Evolutionary conservation across 2,888 invertebrate species (phyloP).

Genomic region (Heteromurus nitidus): DNA sequence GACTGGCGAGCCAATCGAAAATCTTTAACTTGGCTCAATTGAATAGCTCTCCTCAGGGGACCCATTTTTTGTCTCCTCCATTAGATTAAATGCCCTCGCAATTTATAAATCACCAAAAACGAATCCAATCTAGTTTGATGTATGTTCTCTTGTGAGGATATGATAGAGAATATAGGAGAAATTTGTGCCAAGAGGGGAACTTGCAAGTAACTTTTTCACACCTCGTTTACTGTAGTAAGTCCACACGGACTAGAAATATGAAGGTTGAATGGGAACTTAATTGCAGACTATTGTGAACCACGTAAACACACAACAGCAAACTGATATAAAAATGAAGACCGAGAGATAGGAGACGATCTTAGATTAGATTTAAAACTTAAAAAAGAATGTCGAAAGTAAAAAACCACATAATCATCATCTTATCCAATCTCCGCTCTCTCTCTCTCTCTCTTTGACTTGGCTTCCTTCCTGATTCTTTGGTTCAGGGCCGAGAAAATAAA

Average conservation of each 20-base stretch:
- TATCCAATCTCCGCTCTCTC: constrained; percentile 56
- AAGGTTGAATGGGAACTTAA: constrained; percentile 72
- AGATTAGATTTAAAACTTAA: constrained; percentile 73
- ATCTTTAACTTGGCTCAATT: constrained; percentile 7
- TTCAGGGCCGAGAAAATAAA: constrained; percentile 21
- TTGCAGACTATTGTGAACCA: constrained; percentile 72
- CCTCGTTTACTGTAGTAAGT: constrained; percentile 9
- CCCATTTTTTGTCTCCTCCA: constrained; percentile 42
- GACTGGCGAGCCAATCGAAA: constrained; percentile 28
- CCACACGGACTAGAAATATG: constrained; percentile 52
- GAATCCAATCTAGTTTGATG: no score
- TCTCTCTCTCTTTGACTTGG: constrained; percentile 21
- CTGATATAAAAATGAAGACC: neutral
- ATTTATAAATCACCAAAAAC: constrained; percentile 66
- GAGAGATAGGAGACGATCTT: neutral
- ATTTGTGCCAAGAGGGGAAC: constrained; percentile 24
- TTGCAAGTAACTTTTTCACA: constrained; percentile 21
- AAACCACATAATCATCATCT: constrained; percentile 53
- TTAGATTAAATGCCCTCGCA: constrained; percentile 70
- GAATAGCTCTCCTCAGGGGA: constrained; percentile 18
- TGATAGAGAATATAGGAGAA: constrained; percentile 3
- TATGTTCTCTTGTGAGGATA: no score
- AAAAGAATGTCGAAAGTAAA: constrained; percentile 65
- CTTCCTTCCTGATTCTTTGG: constrained; percentile 28
- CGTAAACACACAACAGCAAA: no score